Evolutionary conservation across 2,797 vertebrate genomes (phyloP).

Genomic region (Gallinago solitaria): DNA sequence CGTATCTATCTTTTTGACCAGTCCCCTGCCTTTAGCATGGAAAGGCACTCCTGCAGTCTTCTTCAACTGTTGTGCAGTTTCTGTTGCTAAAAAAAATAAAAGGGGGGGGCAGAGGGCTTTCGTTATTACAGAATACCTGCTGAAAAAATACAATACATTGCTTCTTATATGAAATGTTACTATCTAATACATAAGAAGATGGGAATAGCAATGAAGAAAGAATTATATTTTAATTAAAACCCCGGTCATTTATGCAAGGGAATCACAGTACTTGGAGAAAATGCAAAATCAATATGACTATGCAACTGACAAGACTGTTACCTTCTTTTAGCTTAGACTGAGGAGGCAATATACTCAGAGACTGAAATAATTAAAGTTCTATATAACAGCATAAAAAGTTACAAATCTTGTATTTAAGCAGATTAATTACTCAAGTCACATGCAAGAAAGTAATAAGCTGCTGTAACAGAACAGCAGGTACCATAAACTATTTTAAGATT

Average conservation of each 20-base stretch:
- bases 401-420: neutral
- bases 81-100: constrained; percentile 83
- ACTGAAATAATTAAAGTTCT: neutral
- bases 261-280: neutral
- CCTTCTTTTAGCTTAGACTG: no score
- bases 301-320: neutral
- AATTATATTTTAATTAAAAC: neutral
- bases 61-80: constrained; percentile 96
- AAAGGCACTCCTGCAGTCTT: constrained; percentile 97
- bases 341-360: neutral
- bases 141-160: neutral
- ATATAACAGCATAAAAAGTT: neutral
- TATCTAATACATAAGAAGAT: neutral
- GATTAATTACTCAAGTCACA: neutral
- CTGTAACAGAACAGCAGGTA: neutral
- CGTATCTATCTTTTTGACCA: constrained; percentile 97
- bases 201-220: neutral
- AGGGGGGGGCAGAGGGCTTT: neutral
- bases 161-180: neutral
- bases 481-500: neutral
- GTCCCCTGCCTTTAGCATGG: constrained; percentile 95
- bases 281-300: neutral
- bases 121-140: neutral
- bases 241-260: neutral
- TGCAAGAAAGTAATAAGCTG: neutral